Evolutionary conservation across 2,797 vertebrate species (phyloP), one percentile per base, ranked within the genome.

Genomic region (Leptatherina wallacei): DNA sequence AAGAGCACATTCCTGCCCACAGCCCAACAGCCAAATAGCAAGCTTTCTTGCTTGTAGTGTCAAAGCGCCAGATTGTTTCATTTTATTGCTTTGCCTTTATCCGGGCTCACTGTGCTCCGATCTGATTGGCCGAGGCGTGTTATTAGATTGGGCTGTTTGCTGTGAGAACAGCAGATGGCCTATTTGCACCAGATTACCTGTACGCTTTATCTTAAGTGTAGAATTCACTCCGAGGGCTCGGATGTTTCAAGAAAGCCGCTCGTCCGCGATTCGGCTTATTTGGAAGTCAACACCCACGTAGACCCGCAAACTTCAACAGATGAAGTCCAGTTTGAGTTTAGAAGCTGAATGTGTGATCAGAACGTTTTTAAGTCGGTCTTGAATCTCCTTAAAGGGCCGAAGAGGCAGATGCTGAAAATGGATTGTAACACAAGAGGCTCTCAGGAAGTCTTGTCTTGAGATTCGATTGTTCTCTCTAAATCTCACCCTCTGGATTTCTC

Each of bases 1-100:
- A 92, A 93, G 89, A 93, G 87, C 90, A 92, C 89, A 93, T 94
- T 93, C 91, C 86, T 93, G 84, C 84, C 88, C 84, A 80, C 80
- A 55, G 85, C 84, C 75, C 83, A 76, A 80, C 87, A 80, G 83
- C 57, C 3, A 70, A 89, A 82, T 79, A 86, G 87, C 87, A 51
- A 79, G 81, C 86, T 85, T 80, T 83, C 75, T 87, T 68, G 67
- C 86, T 88, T 73, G 83, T 85, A 73, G 91, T 87, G 87, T 93
- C 83, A 93, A 90, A 91, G 90, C 88, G 59, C 63, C 89, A 89
- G 88, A 91, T 93, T 91, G 92, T 93, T 91, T 86, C 74, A 64
- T 86, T 93, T 93, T 93, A 90, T 89, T 89, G 88, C 85, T 88
- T 82, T 72, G 80, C 82, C 88, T 90, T 92, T 88, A 91, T 92